Evolutionary conservation across 2,797 vertebrate species (phyloP).

Genomic region (Sciurus carolinensis): DNA sequence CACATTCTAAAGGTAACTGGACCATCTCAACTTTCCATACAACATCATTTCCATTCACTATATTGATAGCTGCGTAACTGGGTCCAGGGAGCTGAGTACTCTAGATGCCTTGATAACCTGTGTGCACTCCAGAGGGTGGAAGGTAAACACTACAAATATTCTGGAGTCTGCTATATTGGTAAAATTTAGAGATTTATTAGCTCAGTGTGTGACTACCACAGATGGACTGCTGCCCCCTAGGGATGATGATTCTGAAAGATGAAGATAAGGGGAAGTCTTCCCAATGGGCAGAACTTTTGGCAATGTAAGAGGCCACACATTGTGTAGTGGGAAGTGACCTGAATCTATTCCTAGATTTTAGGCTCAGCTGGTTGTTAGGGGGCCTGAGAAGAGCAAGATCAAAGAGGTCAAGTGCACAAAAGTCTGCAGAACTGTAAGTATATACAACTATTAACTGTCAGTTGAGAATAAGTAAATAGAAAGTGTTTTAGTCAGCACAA

Average conservation of each 20-base stretch:
- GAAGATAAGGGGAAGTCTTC: neutral
- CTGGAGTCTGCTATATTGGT: neutral
- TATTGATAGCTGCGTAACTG: neutral
- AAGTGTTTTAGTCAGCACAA: no score
- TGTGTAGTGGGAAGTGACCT: neutral
- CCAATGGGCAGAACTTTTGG: neutral
- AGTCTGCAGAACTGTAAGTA: neutral
- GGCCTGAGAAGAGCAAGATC: neutral
- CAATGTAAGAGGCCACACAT: neutral
- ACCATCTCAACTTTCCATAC: neutral
- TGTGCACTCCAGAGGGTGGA: neutral
- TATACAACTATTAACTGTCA: no score
- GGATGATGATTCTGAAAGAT: neutral
- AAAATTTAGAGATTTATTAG: neutral
- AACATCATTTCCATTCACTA: neutral
- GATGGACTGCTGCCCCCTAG: neutral
- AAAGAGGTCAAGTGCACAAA: neutral
- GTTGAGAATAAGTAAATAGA: no score
- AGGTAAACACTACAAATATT: neutral
- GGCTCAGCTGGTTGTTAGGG: neutral
- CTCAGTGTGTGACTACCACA: neutral
- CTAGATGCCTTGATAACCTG: neutral
- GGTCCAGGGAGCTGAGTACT: neutral
- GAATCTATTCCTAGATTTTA: neutral
- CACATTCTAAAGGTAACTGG: neutral